Evolutionary conservation across 2,888 invertebrate species (phyloP).

Genomic region (Oscheius onirici): DNA sequence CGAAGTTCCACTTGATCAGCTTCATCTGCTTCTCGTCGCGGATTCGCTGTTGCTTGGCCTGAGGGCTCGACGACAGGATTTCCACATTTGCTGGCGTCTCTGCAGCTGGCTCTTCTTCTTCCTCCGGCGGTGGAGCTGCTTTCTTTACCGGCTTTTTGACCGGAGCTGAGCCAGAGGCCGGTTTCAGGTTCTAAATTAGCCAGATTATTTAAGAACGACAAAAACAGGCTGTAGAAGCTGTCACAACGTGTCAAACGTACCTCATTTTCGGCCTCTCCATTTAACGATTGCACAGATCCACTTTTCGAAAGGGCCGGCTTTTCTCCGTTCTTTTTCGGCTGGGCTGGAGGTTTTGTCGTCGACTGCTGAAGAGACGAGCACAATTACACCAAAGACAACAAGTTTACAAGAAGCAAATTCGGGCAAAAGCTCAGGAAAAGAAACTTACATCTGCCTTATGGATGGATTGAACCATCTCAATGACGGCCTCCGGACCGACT

Average conservation of each 20-base stretch:
- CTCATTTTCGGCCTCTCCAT: conserved; percentile 19
- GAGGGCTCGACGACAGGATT: conserved; percentile 42
- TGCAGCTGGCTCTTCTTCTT: conserved; percentile 2
- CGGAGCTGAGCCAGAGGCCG: background rate
- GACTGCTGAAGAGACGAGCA: conserved; percentile 12
- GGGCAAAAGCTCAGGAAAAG: background rate
- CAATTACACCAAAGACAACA: conserved; percentile 21
- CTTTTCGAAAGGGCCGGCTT: conserved; percentile 17
- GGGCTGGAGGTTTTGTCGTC: background rate
- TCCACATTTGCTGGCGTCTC: conserved; percentile 28
- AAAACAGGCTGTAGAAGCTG: too few relatives aligned
- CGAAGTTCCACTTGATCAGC: conserved; percentile 73
- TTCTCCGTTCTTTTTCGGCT: background rate
- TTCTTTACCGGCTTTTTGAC: conserved; percentile 29
- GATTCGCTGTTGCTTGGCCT: conserved; percentile 88
- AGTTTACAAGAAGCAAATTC: conserved; percentile 6
- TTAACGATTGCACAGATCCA: conserved; percentile 8
- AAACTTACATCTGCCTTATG: conserved; percentile 52
- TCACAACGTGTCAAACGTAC: background rate
- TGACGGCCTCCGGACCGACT: conserved; percentile 52
- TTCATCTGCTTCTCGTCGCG: conserved; percentile 93
- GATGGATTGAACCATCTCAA: conserved; percentile 56
- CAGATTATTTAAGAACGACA: too few relatives aligned
- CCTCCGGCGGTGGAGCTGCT: conserved; percentile 18
- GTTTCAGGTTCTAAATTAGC: conserved; percentile 17